A percentile compares a stretch with the other conserved stretches of the same genome.
These are phyloP conservation scores for Drosophila fuyamai DNA, from an alignment of 1,140 invertebrate genomes.

Conservation along the genomic window DNA sequence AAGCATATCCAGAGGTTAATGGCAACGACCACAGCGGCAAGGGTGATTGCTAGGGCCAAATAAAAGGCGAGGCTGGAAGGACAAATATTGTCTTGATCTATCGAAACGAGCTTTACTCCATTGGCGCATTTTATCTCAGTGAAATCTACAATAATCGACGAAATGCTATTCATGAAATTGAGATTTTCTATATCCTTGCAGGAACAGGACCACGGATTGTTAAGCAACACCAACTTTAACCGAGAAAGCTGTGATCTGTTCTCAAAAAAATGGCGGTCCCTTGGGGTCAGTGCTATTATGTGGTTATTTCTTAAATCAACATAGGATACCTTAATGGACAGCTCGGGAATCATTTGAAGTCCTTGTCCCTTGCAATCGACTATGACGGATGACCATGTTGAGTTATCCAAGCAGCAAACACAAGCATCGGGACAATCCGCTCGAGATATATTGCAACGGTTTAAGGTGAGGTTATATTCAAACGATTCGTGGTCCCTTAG, in stretches of 20 bases:
- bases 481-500: slow-evolving; percentile 6
- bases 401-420: slow-evolving; percentile 15
- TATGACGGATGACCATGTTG: slow-evolving; percentile 3
- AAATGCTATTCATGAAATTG: slow-evolving; percentile 14
- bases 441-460: slow-evolving; percentile 10
- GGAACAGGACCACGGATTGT: slow-evolving; percentile 26
- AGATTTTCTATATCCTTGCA: slow-evolving; percentile 15
- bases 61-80: slow-evolving; percentile 18
- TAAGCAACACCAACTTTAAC: slow-evolving; percentile 1
- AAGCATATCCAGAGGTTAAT: slow-evolving; percentile 21
- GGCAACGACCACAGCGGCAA: not conserved
- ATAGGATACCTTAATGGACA: slow-evolving; percentile 1
- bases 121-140: slow-evolving; percentile 2
- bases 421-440: slow-evolving; percentile 15
- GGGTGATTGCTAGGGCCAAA: slow-evolving; percentile 2
- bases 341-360: not conserved
- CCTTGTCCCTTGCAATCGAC: slow-evolving; percentile 16
- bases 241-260: not conserved
- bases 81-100: slow-evolving; percentile 19
- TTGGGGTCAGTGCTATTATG: not conserved
- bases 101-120: slow-evolving; percentile 7
- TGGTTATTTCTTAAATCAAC: slow-evolving; percentile 19
- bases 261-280: not conserved
- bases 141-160: slow-evolving; percentile 7
- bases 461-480: slow-evolving; percentile 5